Evolutionary conservation across 2,888 invertebrate genomes (phyloP), one percentile per base, ranked within the genome.

Genomic region (Drosophila neonasuta): DNA sequence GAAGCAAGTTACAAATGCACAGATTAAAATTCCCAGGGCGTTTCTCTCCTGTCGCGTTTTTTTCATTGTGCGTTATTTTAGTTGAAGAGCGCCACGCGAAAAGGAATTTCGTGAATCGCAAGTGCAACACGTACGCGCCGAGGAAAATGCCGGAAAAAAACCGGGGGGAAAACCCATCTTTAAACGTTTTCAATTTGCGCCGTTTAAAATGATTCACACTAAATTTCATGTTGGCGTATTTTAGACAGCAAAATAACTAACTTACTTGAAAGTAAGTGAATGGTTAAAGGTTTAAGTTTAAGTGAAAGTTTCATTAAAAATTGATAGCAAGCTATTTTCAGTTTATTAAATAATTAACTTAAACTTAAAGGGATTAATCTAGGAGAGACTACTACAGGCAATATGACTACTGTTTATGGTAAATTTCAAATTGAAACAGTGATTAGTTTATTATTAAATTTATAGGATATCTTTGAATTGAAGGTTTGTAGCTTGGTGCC

Each of bases 1-100:
- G 66, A 71, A 83, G 86, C 76, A 82, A 80, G 86, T 80, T 78
- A 79, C 76, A 76, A 83, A 83, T 86, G 86, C 79, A 77, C 50
- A 73, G 69, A 79, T 71, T 72, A 71, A 71, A 71, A 78, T 79
- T 78, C 78, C 68, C 77, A 77, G 64, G 73, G 73, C 77, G 77
- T 74, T 68, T 58, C 68, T 57, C 46, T 60, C 46, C 54, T 57
- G 49, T 74, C 74, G 74, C 57, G 61, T 63, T 70, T 73, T 66
- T 70, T 56, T 42, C 48, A 36, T 52, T 74, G 57, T 67, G 72
- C 68, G 73, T 61, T 69, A 58, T 58, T 57, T 57, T 54, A 54
- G 60, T 10, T 42, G 34, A 46, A 46, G 46, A 57, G 36, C 20
- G 0, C 24, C 24, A 24, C 60, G 42, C 45, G 57, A 60, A 61